Evolutionary conservation across 2,888 invertebrate species (phyloP), one percentile per base, ranked within the genome.

Genomic region (Eurois occulta): DNA sequence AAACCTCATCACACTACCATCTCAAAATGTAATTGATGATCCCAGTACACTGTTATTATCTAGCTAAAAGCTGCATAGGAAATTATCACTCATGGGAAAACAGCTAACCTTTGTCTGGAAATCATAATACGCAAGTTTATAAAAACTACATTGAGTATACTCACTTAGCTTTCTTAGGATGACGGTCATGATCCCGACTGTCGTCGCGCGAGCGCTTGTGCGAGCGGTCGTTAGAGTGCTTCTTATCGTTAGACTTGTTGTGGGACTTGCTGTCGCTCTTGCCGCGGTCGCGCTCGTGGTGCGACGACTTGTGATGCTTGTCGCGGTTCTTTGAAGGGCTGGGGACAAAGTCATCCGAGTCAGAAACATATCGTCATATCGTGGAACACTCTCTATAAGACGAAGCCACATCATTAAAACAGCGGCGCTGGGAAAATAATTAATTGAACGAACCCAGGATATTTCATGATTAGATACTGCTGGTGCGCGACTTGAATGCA

Each of bases 171-270:
- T 97, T 98, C 94, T 98, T 98, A 72, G 98, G 96, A 83, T 97
- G 97, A 91, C 97, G 97, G 78, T 95, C 97, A 80, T 97, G 96
- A 66, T 98, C 98, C 71, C 97, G 97, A 91, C 98, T 98, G 87
- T 98, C 98, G 80, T 98, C 98, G 41, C 98, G 97, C 60, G 98
- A 97, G 65, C 98, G 97, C 94, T 98, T 99, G 89, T 97, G 96
- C 64, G 97, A 96, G 88, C 92, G 92, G 83, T 94, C 93, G 86
- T 87, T 84, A 72, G 93, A 92, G 91, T 91, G 92, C 80, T 92
- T 93, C 92, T 94, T 96, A 91, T 94, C 94, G 89, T 93, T 95
- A 89, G 95, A 94, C 89, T 94, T 95, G 91, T 92, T 90, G 90
- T 93, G 91, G 0, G 92, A 91, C 78, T 92, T 91, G 87, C 90